A percentile compares a stretch with the other conserved stretches of the same genome.
phyloP scores from a whole-genome alignment of 2,888 invertebrate species.

The Macrosiphum euphorbiae region DNA sequence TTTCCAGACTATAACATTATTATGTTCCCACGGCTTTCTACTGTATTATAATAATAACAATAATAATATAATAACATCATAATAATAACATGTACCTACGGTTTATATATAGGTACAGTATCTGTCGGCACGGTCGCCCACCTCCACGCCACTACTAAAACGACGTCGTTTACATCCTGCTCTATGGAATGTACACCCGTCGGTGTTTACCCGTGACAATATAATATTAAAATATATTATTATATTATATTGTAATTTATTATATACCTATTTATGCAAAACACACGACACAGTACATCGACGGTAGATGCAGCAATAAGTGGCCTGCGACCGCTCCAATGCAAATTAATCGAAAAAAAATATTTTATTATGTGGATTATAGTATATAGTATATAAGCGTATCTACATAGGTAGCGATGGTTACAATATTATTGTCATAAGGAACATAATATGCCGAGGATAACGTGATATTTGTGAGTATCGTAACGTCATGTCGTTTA shows the following conservation, averaged over 20 bases:
- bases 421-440: too few relatives aligned
- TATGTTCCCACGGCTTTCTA: slow-evolving; percentile 19
- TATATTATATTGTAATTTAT: not conserved
- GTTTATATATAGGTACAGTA: not conserved
- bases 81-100: not conserved
- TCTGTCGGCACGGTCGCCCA: slow-evolving; percentile 12
- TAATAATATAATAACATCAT: not conserved
- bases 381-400: too few relatives aligned
- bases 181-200: not conserved
- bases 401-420: too few relatives aligned
- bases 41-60: not conserved
- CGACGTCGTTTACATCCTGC: not conserved
- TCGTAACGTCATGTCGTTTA: not conserved
- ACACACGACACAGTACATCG: not conserved
- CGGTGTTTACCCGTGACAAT: not conserved
- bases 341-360: not conserved
- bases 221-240: not conserved
- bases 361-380: too few relatives aligned
- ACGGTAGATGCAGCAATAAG: not conserved
- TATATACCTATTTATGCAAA: not conserved
- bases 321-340: not conserved
- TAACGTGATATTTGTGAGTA: not conserved
- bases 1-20: not conserved
- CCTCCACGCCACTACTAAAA: not conserved
- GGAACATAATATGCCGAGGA: not conserved